These are phyloP conservation scores for Drosophila nigrodunni DNA, from an alignment of 1,140 invertebrate genomes.

Conservation along the genomic window DNA sequence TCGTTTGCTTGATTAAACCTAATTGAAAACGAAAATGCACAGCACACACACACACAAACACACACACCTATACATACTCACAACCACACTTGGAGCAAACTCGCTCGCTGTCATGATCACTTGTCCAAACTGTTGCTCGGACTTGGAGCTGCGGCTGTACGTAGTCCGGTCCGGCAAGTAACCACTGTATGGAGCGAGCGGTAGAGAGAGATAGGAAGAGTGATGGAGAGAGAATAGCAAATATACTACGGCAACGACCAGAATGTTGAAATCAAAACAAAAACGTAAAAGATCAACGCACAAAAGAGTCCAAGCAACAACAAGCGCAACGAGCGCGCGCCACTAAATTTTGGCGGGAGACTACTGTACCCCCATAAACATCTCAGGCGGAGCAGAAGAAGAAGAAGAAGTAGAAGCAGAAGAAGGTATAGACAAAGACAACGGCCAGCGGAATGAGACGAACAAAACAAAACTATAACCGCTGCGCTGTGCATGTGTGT, in stretches of 20 bases:
- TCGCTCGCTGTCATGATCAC: slow-evolving; percentile 58
- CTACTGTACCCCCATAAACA: slow-evolving; percentile 71
- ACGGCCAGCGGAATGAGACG: slow-evolving; percentile 62
- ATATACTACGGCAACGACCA: slow-evolving; percentile 50
- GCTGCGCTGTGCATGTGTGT: background rate
- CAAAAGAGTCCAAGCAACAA: slow-evolving; percentile 48
- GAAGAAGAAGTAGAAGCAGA: background rate
- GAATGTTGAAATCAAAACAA: slow-evolving; percentile 83
- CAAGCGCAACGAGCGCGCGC: slow-evolving; percentile 49
- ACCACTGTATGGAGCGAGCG: slow-evolving; percentile 32
- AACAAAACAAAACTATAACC: slow-evolving; percentile 79
- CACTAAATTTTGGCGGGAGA: slow-evolving; percentile 82
- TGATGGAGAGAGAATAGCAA: slow-evolving; percentile 23
- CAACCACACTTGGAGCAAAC: slow-evolving; percentile 21
- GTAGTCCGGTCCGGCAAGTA: slow-evolving; percentile 54
- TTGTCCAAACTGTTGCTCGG: slow-evolving; percentile 39
- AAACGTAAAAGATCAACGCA: slow-evolving; percentile 83
- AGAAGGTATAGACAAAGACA: background rate
- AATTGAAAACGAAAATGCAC: slow-evolving; percentile 81
- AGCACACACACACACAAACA: slow-evolving; percentile 39
- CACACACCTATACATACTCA: slow-evolving; percentile 10
- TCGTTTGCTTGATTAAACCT: slow-evolving; percentile 82
- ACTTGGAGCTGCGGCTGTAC: background rate
- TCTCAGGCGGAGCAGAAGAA: slow-evolving; percentile 15
- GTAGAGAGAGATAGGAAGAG: slow-evolving; percentile 1